Percentiles rank a stretch among this genome's conserved stretches.
Evolutionary conservation across 2,113 vertebrate species (phyloP).

Genomic region (Henicopernis longicauda): DNA sequence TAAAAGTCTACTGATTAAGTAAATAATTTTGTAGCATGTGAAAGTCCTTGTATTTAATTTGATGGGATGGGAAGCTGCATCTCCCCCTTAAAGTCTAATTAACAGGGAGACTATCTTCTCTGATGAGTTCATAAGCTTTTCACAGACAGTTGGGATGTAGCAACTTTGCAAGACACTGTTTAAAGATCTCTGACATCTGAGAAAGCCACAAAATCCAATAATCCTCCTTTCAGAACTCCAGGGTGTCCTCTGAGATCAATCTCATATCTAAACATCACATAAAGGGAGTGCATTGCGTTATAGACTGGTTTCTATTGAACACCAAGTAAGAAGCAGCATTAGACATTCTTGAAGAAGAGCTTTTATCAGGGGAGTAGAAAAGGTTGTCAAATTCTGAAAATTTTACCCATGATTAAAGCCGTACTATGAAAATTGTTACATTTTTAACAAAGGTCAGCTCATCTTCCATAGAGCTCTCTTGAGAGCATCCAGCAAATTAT

Average conservation of each 20-base stretch:
- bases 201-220: conserved; percentile 99
- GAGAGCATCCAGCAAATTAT: conserved; percentile 62
- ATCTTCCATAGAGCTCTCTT: conserved; percentile 35
- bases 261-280: conserved; percentile 99
- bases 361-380: conserved; percentile 82
- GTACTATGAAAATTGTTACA: conserved; percentile 76
- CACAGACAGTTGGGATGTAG: conserved; percentile 86
- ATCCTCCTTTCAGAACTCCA: conserved; percentile 97
- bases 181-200: conserved; percentile 99
- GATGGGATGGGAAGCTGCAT: conserved; percentile 7
- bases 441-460: conserved; percentile 83
- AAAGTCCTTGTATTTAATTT: conserved; percentile 75
- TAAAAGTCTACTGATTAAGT: conserved; percentile 44
- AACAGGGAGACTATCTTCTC: conserved; percentile 87
- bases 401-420: conserved; percentile 81
- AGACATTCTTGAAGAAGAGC: conserved; percentile 80
- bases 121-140: conserved; percentile 96
- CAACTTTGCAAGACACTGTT: conserved; percentile 97
- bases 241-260: conserved; percentile 97
- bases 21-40: conserved; percentile 74
- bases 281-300: conserved; percentile 82
- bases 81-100: conserved; percentile 77
- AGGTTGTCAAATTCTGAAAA: conserved; percentile 86
- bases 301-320: conserved; percentile 86
- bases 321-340: conserved; percentile 89